phyloP scores from a whole-genome alignment of 2,797 vertebrate genomes.

The Myoxocephalus aenaeus region DNA sequence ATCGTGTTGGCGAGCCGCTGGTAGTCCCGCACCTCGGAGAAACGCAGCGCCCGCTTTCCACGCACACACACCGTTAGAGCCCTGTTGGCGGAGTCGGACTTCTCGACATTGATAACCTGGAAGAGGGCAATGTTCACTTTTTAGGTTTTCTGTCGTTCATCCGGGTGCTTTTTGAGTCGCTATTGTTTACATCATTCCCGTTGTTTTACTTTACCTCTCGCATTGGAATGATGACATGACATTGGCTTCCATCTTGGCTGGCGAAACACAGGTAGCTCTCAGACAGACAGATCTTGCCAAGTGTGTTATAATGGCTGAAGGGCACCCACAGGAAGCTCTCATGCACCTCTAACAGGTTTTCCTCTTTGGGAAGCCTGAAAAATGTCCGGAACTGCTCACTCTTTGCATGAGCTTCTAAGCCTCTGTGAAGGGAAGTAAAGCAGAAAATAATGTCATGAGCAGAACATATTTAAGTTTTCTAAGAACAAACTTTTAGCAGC shows the following conservation, averaged over 20 bases:
- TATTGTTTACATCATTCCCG: not conserved
- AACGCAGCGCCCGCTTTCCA: constrained; percentile 93
- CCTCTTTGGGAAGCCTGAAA: constrained; percentile 93
- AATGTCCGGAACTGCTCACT: constrained; percentile 93
- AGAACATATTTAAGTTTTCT: constrained; percentile 8
- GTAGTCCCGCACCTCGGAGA: constrained; percentile 92
- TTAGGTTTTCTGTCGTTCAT: constrained; percentile 5
- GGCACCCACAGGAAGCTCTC: constrained; percentile 97
- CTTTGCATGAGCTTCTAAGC: constrained; percentile 91
- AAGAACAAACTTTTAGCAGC: not conserved
- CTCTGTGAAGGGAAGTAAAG: constrained; percentile 81
- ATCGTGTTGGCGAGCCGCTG: constrained; percentile 89
- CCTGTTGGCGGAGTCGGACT: constrained; percentile 84
- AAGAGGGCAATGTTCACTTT: constrained; percentile 1
- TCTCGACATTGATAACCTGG: constrained; percentile 91
- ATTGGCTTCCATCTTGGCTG: constrained; percentile 94
- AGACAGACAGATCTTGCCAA: constrained; percentile 96
- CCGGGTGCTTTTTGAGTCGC: not conserved
- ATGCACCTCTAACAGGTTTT: constrained; percentile 92
- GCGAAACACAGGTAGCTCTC: constrained; percentile 97
- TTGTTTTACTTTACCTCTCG: constrained; percentile 87
- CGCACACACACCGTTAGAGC: constrained; percentile 90
- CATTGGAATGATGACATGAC: constrained; percentile 92
- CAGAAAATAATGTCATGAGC: not conserved
- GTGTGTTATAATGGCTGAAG: constrained; percentile 90